Percentiles rank a stretch among this genome's conserved stretches.
Evolutionary conservation across 1,140 invertebrate species (phyloP).

Genomic region (Danaus plexippus): DNA sequence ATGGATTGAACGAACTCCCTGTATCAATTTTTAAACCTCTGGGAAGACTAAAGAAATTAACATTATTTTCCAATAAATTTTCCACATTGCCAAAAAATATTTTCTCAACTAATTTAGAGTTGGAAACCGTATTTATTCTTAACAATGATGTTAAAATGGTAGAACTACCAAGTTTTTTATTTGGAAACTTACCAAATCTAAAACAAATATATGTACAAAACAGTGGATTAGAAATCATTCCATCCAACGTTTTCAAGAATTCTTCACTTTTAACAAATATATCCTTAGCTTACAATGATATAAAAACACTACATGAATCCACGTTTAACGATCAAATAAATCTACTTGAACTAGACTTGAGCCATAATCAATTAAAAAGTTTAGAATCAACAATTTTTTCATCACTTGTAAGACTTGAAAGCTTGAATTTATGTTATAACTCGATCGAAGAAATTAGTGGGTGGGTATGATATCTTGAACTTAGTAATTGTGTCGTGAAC

Average conservation of each 20-base stretch:
- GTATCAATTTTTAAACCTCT: slow-evolving; percentile 73
- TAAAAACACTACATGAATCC: slow-evolving; percentile 68
- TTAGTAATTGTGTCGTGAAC: slow-evolving; percentile 70
- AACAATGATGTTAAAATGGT: slow-evolving; percentile 72
- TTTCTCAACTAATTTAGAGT: slow-evolving; percentile 70
- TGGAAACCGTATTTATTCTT: slow-evolving; percentile 71
- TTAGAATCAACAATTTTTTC: slow-evolving; percentile 73
- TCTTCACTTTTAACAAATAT: slow-evolving; percentile 72
- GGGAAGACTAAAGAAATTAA: slow-evolving; percentile 73
- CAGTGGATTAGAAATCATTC: slow-evolving; percentile 68
- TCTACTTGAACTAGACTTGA: slow-evolving; percentile 71
- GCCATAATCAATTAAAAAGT: slow-evolving; percentile 70
- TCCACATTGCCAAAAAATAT: slow-evolving; percentile 73
- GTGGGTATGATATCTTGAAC: slow-evolving; percentile 72
- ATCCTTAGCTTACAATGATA: slow-evolving; percentile 71
- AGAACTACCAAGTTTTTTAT: slow-evolving; percentile 71
- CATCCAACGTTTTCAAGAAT: slow-evolving; percentile 73
- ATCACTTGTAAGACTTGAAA: slow-evolving; percentile 63
- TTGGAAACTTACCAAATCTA: slow-evolving; percentile 72
- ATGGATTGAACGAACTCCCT: slow-evolving; percentile 73
- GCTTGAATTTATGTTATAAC: slow-evolving; percentile 72
- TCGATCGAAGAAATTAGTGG: slow-evolving; percentile 65
- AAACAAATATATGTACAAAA: slow-evolving; percentile 66
- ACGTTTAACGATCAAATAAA: slow-evolving; percentile 74
- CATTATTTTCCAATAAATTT: slow-evolving; percentile 75